Percentiles rank a stretch among this genome's conserved stretches.
Conservation (phyloP, 2,113 vertebrate genomes). For the Eulemur macaco region DNA sequence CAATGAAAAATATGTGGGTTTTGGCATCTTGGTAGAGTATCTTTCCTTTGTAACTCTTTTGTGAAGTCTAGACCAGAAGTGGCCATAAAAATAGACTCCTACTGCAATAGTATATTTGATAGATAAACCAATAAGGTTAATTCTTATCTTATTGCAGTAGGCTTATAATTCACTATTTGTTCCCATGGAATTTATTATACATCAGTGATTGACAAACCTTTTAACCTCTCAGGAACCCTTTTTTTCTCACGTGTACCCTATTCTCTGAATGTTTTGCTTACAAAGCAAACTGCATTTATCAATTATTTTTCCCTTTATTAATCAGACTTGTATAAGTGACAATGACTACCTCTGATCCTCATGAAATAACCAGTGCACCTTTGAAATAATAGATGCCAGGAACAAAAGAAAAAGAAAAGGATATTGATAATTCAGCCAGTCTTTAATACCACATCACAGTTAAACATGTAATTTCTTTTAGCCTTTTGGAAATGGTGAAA, state of each 20-base stretch:
- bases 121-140: background rate
- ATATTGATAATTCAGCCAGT: background rate
- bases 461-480: background rate
- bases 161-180: background rate
- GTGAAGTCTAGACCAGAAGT: background rate
- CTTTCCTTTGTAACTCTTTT: constrained; percentile 23
- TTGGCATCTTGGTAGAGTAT: background rate
- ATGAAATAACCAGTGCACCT: background rate
- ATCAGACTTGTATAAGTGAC: background rate
- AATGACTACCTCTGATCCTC: background rate
- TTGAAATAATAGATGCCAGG: background rate
- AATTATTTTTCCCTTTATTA: background rate
- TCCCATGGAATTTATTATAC: background rate
- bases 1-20: background rate
- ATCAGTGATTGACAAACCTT: background rate
- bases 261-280: background rate
- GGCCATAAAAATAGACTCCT: background rate
- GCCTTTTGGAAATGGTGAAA: background rate
- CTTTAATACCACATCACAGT: background rate
- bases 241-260: background rate
- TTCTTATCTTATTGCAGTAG: background rate
- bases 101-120: background rate
- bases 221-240: background rate
- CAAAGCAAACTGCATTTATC: background rate
- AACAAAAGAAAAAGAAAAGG: background rate